A percentile compares a stretch with the other conserved stretches of the same genome.
phyloP scores from a whole-genome alignment of 2,888 invertebrate species.

The Trachelus iudaicus region DNA sequence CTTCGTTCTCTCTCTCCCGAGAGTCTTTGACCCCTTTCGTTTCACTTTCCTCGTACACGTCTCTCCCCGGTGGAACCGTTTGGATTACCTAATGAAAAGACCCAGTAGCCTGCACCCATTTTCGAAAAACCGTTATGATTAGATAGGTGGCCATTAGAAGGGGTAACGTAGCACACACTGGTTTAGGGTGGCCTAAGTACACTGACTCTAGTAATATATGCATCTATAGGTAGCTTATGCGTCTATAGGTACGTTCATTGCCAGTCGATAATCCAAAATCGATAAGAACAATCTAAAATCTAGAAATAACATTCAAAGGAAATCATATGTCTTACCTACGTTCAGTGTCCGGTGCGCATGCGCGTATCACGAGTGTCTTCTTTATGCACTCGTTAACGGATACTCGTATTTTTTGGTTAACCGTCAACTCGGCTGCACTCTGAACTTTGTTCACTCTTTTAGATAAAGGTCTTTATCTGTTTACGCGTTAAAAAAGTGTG shows the following conservation, averaged over 20 bases:
- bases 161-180: background rate
- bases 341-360: conserved; percentile 10
- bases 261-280: background rate
- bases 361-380: background rate
- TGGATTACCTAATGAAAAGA: background rate
- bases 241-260: background rate
- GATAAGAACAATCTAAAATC: background rate
- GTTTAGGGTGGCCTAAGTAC: background rate
- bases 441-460: conserved; percentile 36
- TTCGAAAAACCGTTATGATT: background rate
- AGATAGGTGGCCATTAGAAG: background rate
- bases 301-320: background rate
- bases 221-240: too few species aligned
- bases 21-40: background rate
- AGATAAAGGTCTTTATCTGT: conserved; percentile 40
- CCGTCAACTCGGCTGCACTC: conserved; percentile 18
- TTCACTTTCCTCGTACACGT: background rate
- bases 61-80: background rate
- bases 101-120: background rate
- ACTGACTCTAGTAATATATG: background rate
- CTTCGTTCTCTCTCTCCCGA: background rate
- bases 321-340: background rate
- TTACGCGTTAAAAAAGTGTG: background rate
- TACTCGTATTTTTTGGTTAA: conserved; percentile 12
- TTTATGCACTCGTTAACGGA: background rate